phyloP scores from a whole-genome alignment of 2,888 invertebrate genomes.

The Drosophila meridiana region DNA sequence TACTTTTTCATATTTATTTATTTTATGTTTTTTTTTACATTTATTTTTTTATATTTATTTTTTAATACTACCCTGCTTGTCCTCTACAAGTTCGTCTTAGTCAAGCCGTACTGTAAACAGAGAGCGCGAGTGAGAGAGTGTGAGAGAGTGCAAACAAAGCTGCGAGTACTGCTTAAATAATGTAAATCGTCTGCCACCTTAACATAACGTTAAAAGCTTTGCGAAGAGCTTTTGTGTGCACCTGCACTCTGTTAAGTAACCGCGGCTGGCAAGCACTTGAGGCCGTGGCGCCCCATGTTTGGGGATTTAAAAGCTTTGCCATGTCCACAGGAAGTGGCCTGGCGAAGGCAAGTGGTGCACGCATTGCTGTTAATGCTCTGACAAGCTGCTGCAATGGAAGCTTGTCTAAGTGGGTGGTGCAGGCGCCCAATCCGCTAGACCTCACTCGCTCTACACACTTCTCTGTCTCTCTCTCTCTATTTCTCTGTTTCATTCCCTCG shows the following conservation, averaged over 20 bases:
- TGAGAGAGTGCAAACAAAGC: slow-evolving; percentile 50
- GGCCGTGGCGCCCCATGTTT: slow-evolving; percentile 27
- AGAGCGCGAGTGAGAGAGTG: slow-evolving; percentile 3
- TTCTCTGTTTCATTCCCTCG: neutral
- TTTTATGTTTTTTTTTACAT: no score
- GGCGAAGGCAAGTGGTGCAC: slow-evolving; percentile 19
- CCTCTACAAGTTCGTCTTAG: slow-evolving; percentile 10
- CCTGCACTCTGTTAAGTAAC: slow-evolving; percentile 62
- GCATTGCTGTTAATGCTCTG: slow-evolving; percentile 58
- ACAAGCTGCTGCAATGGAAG: slow-evolving; percentile 57
- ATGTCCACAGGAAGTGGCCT: slow-evolving; percentile 73
- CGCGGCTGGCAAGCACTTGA: slow-evolving; percentile 35
- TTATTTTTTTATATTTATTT: neutral
- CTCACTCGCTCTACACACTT: neutral
- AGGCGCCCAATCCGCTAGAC: neutral
- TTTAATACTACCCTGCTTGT: neutral
- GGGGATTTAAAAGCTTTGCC: slow-evolving; percentile 70
- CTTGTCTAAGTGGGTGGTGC: slow-evolving; percentile 16
- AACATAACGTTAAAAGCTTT: slow-evolving; percentile 73
- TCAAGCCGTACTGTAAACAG: slow-evolving; percentile 50
- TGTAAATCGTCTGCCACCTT: slow-evolving; percentile 64
- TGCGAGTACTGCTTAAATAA: slow-evolving; percentile 72
- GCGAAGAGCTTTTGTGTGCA: slow-evolving; percentile 55
- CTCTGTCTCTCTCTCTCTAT: neutral
- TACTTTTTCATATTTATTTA: neutral